A percentile compares a stretch with the other conserved stretches of the same genome.
These are phyloP conservation scores for Falcunculus frontatus DNA, from an alignment of 2,113 vertebrate genomes.

Conservation along the genomic window DNA sequence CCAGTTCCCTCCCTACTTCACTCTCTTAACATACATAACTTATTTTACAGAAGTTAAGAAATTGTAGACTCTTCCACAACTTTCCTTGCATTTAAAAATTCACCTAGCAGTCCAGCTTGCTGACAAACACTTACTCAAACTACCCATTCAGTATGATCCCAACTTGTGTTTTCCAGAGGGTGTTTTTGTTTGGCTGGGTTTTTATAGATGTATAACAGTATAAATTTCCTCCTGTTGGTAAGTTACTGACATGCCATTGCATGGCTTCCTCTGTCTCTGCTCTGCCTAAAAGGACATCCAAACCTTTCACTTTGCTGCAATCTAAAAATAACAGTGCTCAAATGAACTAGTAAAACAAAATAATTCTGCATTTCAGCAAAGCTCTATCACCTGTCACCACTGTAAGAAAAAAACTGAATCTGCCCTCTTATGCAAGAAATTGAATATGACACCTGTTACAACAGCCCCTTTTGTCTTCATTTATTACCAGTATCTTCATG, in stretches of 20 bases:
- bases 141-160: background rate
- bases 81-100: background rate
- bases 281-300: background rate
- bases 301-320: background rate
- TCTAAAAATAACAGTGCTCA: background rate
- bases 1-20: background rate
- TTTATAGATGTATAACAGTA: background rate
- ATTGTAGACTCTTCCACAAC: background rate
- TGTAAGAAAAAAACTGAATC: background rate
- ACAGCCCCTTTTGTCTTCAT: background rate
- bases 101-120: background rate
- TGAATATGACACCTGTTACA: background rate
- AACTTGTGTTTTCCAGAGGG: background rate
- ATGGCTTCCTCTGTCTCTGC: background rate
- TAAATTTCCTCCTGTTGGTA: background rate
- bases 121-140: background rate
- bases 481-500: background rate
- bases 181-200: background rate
- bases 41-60: background rate
- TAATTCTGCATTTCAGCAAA: background rate
- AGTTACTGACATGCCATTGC: background rate
- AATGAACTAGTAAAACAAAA: background rate
- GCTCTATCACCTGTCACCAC: background rate
- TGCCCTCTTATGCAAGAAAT: background rate
- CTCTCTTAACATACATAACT: background rate